Evolutionary conservation across 2,888 invertebrate species (phyloP), one percentile per base, ranked within the genome.

Genomic region (Gari tellinella): DNA sequence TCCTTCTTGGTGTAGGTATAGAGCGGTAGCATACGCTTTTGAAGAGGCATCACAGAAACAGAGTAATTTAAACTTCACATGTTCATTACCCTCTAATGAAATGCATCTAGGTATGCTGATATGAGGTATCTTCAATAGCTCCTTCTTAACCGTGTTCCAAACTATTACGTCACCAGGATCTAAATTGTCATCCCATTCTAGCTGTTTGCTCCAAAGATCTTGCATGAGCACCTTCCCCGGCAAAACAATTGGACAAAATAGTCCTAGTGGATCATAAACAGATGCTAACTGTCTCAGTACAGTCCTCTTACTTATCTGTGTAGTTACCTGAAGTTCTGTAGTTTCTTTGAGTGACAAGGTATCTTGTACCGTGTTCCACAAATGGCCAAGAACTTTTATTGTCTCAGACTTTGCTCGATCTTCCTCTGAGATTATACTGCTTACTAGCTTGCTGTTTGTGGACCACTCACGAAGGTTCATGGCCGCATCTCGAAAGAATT

Each of bases 1-100:
- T 15, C 19, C 21, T 8, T 25, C 38, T 58, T 69, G 52, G 17
- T 51, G 26, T 2, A 63, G 40, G 26, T 69, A 58, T 4, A 69
- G 26, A 17, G 21, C 41, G 4, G 63, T 10, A n/a, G 58, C 63
- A 41, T 69, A 62, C 8, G 69, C 60, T 15, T 38, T 51, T 23
- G 3, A 19, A 10, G 56, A 62, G 1, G 69, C 62, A 57, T 69
- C 57, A 69, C 63, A 66, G 14, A 64, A 70, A 41, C 64, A 70
- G 1, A 58, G 5, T 2, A 64, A 23, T 7, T 10, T 31, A 10
- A 7, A 31, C 10, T 7, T 31, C 10, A 31, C 31, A 7, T 31
- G 4, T 31, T 10, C 31, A 31, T 10, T 31, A 7, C 4, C 10
- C 31, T 10, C 31, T 31, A 31, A 4, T 10, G 31, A 31, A 4